A percentile compares a stretch with the other conserved stretches of the same genome.
Evolutionary conservation across 2,113 vertebrate species (phyloP).

Genomic region (Siphamia tubifer): DNA sequence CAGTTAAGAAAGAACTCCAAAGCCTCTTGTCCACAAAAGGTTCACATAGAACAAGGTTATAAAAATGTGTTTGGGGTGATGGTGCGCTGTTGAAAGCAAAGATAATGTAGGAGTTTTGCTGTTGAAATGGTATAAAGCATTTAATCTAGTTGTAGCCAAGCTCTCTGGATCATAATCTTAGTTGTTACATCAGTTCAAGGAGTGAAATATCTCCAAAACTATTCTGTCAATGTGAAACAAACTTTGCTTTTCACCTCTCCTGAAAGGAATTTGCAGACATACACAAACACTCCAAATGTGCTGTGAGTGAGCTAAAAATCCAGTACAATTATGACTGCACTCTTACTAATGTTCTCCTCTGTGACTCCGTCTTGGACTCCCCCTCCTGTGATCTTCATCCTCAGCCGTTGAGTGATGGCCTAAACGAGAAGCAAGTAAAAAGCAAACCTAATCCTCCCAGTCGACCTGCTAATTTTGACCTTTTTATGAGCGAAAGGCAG

Average conservation of each 20-base stretch:
- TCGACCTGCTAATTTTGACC: slow-evolving; percentile 1
- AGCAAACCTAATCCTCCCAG: not conserved
- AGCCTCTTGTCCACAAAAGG: slow-evolving; percentile 10
- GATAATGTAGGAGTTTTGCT: not conserved
- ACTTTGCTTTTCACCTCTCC: no score
- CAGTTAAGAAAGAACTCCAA: slow-evolving; percentile 35
- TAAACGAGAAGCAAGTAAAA: slow-evolving; percentile 18
- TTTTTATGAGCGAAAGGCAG: not conserved
- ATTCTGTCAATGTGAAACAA: no score
- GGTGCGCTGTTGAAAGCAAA: slow-evolving; percentile 3
- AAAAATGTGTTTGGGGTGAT: slow-evolving; percentile 28
- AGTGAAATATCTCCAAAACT: not conserved
- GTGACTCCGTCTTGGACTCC: not conserved
- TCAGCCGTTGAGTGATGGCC: slow-evolving; percentile 1
- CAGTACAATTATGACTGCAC: not conserved
- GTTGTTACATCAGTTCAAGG: no score
- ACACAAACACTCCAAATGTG: not conserved
- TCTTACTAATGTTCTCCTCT: not conserved
- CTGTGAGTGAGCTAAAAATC: not conserved
- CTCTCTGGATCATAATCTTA: no score
- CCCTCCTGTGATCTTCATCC: not conserved
- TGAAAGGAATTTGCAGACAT: not conserved
- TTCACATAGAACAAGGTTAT: slow-evolving; percentile 30
- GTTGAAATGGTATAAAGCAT: no score
- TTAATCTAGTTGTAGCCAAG: no score